These are phyloP conservation scores for Syngnathus scovelli DNA, from an alignment of 2,113 vertebrate genomes.

Conservation along the genomic window DNA sequence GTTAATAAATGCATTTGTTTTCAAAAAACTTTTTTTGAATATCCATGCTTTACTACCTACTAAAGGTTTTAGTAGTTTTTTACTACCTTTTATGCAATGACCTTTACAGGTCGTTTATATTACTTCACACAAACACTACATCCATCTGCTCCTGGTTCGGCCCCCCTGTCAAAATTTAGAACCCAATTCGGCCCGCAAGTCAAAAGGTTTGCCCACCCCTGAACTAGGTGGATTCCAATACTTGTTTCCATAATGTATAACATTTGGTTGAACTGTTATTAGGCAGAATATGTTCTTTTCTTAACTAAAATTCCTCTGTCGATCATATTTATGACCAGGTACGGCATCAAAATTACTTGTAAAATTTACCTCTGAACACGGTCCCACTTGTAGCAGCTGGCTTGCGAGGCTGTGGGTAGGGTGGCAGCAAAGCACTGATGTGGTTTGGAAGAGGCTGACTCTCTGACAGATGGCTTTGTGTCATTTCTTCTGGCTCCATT, in stretches of 20 bases:
- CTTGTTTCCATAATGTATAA: background rate
- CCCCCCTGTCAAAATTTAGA: no score
- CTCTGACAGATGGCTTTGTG: conserved; percentile 19
- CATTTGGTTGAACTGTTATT: conserved; percentile 2
- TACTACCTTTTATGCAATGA: no score
- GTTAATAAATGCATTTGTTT: no score
- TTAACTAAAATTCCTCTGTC: background rate
- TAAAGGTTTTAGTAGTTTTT: no score
- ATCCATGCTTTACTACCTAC: no score
- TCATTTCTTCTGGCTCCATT: conserved; percentile 47
- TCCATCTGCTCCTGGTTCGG: no score
- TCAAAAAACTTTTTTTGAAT: no score
- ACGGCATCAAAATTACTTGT: background rate
- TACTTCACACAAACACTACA: no score
- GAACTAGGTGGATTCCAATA: background rate
- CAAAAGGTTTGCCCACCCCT: no score
- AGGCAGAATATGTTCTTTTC: background rate
- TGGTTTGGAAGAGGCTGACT: conserved; percentile 49
- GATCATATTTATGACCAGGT: background rate
- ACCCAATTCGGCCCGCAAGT: no score
- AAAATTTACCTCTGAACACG: conserved; percentile 50
- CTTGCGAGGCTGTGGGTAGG: conserved; percentile 1
- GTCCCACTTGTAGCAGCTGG: conserved; percentile 16
- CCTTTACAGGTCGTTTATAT: no score
- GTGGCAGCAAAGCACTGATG: conserved; percentile 55